A percentile compares a stretch with the other conserved stretches of the same genome.
Conservation (phyloP, 2,888 invertebrate species). For the Oegoconia quadripuncta region DNA sequence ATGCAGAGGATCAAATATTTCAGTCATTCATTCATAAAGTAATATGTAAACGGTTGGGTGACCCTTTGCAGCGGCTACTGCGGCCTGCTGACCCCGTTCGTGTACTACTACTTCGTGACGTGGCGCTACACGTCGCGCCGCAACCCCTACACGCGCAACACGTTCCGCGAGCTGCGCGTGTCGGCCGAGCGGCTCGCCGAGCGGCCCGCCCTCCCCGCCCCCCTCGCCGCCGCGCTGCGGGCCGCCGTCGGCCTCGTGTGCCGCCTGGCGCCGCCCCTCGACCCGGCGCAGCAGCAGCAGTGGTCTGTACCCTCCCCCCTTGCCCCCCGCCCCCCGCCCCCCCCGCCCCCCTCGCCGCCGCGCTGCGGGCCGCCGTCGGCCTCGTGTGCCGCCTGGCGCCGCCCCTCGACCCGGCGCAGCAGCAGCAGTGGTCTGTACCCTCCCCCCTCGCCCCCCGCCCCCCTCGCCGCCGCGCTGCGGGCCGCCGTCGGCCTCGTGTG, state of each 20-base stretch:
- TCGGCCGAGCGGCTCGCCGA: conserved; percentile 83
- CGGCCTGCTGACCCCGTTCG: conserved; percentile 94
- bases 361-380: neutral
- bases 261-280: conserved; percentile 83
- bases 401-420: conserved; percentile 4
- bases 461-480: conserved; percentile 69
- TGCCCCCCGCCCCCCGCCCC: neutral
- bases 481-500: conserved; percentile 83
- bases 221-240: conserved; percentile 80
- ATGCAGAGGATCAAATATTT: no score
- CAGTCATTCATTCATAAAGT: no score
- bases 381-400: neutral
- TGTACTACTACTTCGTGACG: conserved; percentile 97
- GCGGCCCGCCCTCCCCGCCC: conserved; percentile 83
- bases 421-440: neutral
- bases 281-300: conserved; percentile 7
- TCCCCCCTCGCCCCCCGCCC: conserved; percentile 82
- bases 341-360: neutral
- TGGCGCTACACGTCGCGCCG: conserved; percentile 94
- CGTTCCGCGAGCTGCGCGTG: conserved; percentile 92
- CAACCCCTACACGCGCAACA: conserved; percentile 96
- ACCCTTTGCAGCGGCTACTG: conserved; percentile 87
- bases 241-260: conserved; percentile 84
- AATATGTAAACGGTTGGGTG: no score
- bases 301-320: neutral